Percentiles rank a stretch among this genome's conserved stretches.
Evolutionary conservation across 2,797 vertebrate genomes (phyloP).

Genomic region (Phylloscopus collybita): DNA sequence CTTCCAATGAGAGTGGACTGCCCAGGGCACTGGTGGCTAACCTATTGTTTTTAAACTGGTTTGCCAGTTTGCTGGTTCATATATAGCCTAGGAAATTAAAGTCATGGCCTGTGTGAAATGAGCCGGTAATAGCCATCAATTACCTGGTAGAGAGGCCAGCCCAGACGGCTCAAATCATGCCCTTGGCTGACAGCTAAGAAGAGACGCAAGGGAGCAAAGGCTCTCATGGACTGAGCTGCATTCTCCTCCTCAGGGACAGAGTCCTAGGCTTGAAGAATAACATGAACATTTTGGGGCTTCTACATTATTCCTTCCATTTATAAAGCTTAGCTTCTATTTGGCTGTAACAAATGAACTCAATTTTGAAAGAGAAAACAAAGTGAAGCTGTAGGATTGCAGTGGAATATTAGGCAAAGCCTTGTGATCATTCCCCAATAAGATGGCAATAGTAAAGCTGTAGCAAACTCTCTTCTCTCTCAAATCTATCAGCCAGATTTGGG

Average conservation of each 20-base stretch:
- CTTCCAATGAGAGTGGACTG: accelerated
- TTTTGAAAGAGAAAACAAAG: constrained; percentile 2
- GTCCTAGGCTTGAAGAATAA: not conserved
- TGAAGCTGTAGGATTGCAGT: not conserved
- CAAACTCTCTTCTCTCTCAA: not conserved
- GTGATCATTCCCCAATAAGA: not conserved
- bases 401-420: not conserved
- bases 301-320: not conserved
- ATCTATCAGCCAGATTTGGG: not conserved
- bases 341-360: not conserved
- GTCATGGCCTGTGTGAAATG: not conserved
- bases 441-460: not conserved
- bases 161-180: not conserved
- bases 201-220: not conserved
- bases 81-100: constrained; percentile 22
- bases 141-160: not conserved
- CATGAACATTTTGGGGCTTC: not conserved
- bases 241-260: not conserved
- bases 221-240: not conserved
- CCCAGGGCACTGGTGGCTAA: not conserved
- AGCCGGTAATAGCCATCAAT: not conserved
- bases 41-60: not conserved
- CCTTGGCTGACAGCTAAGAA: not conserved
- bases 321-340: not conserved
- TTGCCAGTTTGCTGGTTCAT: not conserved